Conservation (phyloP, 2,888 invertebrate species). For the Protula sp. region DNA sequence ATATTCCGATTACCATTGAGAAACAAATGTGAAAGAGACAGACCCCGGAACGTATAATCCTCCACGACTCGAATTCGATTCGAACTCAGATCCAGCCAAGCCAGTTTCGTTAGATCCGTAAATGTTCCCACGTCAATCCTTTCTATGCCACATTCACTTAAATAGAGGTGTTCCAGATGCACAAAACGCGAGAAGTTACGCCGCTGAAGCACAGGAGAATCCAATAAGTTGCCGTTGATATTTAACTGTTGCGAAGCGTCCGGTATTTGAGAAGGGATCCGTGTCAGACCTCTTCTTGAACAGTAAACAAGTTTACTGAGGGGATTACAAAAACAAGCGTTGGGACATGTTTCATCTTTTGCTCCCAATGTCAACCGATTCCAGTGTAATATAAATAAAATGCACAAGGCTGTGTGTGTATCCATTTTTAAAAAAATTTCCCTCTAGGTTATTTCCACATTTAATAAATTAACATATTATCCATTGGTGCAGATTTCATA, state of each 20-base stretch:
- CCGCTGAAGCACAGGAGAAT: constrained; percentile 32
- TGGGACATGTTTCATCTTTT: no score
- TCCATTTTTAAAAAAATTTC: no score
- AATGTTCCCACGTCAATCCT: constrained; percentile 46
- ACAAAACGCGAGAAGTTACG: constrained; percentile 42
- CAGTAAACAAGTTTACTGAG: constrained; percentile 46
- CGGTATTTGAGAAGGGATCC: constrained; percentile 42
- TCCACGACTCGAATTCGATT: constrained; percentile 42
- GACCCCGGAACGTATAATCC: constrained; percentile 46
- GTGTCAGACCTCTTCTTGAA: constrained; percentile 36
- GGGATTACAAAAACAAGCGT: constrained; percentile 45
- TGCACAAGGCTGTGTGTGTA: no score
- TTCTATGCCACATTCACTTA: constrained; percentile 47
- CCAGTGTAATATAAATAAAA: no score
- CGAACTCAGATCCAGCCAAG: constrained; percentile 48
- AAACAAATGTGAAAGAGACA: constrained; percentile 45
- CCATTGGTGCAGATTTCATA: no score
- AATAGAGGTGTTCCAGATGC: constrained; percentile 43
- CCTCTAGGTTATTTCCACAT: no score
- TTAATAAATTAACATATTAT: no score
- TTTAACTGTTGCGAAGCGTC: constrained; percentile 41
- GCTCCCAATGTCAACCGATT: no score
- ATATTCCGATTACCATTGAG: constrained; percentile 48
- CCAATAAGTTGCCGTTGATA: constrained; percentile 45
- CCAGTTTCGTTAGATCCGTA: constrained; percentile 38